Percentiles rank a stretch among this genome's conserved stretches.
Conservation (phyloP, 2,888 invertebrate genomes). For the Rotaria magnacalcarata region DNA sequence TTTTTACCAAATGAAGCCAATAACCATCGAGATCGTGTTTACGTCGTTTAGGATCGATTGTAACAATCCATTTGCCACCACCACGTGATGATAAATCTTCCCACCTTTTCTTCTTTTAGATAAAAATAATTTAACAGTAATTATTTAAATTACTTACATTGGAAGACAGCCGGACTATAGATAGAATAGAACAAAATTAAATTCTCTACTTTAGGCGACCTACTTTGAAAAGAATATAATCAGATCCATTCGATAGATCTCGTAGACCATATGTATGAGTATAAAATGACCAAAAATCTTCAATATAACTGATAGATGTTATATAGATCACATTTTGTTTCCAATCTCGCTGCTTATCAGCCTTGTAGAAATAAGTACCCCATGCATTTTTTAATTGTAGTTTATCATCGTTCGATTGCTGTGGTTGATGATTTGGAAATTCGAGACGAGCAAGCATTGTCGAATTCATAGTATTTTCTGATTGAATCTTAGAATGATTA, state of each 20-base stretch:
- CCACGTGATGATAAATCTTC: conserved; percentile 33
- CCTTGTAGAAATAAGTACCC: conserved; percentile 20
- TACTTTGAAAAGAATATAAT: conserved; percentile 32
- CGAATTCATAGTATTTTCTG: not conserved
- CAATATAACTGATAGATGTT: conserved; percentile 26
- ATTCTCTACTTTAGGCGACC: no score
- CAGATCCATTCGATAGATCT: conserved; percentile 1
- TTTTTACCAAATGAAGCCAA: conserved; percentile 34
- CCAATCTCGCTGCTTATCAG: conserved; percentile 36
- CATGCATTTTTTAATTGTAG: conserved; percentile 28
- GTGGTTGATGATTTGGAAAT: conserved; percentile 28
- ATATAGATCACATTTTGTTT: conserved; percentile 32
- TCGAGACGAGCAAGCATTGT: not conserved
- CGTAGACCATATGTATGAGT: conserved; percentile 30
- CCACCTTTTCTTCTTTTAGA: conserved; percentile 19
- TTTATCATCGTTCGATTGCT: conserved; percentile 32
- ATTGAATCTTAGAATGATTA: not conserved
- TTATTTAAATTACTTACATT: not conserved
- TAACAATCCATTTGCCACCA: not conserved
- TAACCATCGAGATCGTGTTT: conserved; percentile 28
- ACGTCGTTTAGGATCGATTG: not conserved
- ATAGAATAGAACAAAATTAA: not conserved
- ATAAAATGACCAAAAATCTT: conserved; percentile 35
- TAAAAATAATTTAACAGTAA: not conserved
- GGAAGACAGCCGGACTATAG: not conserved